phyloP scores from a whole-genome alignment of 2,113 vertebrate species.

The Meriones unguiculatus region DNA sequence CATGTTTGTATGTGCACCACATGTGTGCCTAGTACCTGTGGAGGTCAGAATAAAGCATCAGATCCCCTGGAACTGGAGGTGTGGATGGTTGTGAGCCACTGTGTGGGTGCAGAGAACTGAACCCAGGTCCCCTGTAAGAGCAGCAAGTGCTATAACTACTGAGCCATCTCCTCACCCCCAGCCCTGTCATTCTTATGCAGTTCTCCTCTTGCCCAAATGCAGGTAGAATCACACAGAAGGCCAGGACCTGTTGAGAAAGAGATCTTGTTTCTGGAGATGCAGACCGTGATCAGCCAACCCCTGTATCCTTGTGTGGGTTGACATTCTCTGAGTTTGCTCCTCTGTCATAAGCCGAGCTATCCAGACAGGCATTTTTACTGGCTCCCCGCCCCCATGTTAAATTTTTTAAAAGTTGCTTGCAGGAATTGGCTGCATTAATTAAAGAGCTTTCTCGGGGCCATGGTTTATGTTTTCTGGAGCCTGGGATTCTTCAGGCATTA shows the following conservation, averaged over 20 bases:
- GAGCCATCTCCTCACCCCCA: background rate
- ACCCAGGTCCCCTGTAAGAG: background rate
- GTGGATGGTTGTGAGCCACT: background rate
- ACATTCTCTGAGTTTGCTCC: rapidly evolving
- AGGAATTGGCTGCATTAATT: constrained; percentile 35
- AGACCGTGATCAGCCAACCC: rapidly evolving
- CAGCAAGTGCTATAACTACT: too few species aligned
- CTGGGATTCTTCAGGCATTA: constrained; percentile 26
- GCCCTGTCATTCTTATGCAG: rapidly evolving
- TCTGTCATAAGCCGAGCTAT: background rate
- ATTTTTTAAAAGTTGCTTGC: constrained; percentile 13
- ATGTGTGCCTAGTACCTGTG: background rate
- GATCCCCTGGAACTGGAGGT: background rate
- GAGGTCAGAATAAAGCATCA: background rate
- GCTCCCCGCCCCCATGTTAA: background rate
- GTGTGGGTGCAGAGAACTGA: background rate
- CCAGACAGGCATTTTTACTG: background rate
- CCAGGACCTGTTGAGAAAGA: background rate
- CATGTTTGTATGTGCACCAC: background rate
- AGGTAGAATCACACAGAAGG: rapidly evolving
- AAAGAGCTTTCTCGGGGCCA: constrained; percentile 49
- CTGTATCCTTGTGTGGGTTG: background rate
- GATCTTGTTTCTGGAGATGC: background rate
- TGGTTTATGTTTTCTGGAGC: constrained; percentile 72
- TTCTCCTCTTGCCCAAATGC: background rate